These are phyloP conservation scores for Metalampra italica DNA, from an alignment of 2,888 invertebrate species.

Conservation along the genomic window DNA sequence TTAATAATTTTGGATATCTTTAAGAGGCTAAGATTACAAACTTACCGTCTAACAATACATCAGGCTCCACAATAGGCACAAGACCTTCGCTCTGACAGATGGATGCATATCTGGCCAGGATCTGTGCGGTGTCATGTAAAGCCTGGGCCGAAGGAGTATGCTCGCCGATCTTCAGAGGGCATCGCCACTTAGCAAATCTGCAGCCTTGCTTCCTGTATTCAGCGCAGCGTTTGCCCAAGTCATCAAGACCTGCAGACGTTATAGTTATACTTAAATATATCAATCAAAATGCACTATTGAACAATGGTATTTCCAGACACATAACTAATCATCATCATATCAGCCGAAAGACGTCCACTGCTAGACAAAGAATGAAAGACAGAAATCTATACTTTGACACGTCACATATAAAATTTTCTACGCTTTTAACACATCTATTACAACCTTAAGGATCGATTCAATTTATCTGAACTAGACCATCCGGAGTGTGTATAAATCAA, in stretches of 20 bases:
- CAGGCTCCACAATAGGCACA: slow-evolving; percentile 99
- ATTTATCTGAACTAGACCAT: too few relatives aligned
- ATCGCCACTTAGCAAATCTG: slow-evolving; percentile 97
- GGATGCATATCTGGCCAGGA: slow-evolving; percentile 95
- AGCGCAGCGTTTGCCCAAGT: slow-evolving; percentile 91
- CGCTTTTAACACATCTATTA: too few relatives aligned
- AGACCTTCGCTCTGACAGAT: slow-evolving; percentile 95
- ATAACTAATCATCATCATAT: too few relatives aligned
- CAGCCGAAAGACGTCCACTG: too few relatives aligned
- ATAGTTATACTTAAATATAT: too few relatives aligned
- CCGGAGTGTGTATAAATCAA: too few relatives aligned
- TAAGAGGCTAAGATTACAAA: neutral
- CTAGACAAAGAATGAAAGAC: too few relatives aligned
- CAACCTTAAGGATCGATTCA: too few relatives aligned
- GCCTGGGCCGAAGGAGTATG: slow-evolving; percentile 92
- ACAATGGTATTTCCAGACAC: too few relatives aligned
- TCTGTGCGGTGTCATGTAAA: slow-evolving; percentile 94
- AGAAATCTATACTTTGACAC: too few relatives aligned
- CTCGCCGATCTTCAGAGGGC: slow-evolving; percentile 92
- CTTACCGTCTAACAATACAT: slow-evolving; percentile 94
- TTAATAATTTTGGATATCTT: neutral
- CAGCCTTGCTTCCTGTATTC: slow-evolving; percentile 97
- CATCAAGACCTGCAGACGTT: slow-evolving; percentile 84
- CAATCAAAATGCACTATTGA: too few relatives aligned
- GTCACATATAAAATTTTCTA: too few relatives aligned